phyloP scores from a whole-genome alignment of 2,113 vertebrate species.

The Syngnathoides biaculeatus region DNA sequence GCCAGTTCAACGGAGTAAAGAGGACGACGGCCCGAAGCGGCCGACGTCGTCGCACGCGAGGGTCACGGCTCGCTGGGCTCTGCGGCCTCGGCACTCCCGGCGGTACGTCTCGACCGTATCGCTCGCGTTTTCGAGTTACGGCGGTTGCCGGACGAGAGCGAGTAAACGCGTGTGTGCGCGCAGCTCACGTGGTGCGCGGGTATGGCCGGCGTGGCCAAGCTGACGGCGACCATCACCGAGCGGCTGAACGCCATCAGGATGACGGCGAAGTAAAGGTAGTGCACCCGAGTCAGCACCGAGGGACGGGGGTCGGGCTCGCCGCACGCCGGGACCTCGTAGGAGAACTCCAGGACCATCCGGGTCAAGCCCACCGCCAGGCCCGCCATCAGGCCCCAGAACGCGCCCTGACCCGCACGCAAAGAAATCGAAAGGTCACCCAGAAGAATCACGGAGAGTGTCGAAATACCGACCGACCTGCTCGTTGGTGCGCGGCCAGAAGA shows the following conservation, averaged over 20 bases:
- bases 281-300: constrained; percentile 78
- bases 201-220: constrained; percentile 80
- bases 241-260: constrained; percentile 79
- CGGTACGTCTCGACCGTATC: too few relatives aligned
- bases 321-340: constrained; percentile 75
- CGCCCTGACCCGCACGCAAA: constrained; percentile 73
- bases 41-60: too few relatives aligned
- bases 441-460: too few relatives aligned
- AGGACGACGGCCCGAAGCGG: too few relatives aligned
- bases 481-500: constrained; percentile 90
- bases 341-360: constrained; percentile 87
- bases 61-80: too few relatives aligned
- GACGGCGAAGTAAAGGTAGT: constrained; percentile 93
- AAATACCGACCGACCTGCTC: constrained; percentile 76
- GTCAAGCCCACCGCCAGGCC: constrained; percentile 78
- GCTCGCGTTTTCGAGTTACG: too few relatives aligned
- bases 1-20: too few relatives aligned
- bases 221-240: constrained; percentile 71
- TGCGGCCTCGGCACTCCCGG: too few relatives aligned
- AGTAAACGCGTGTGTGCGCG: neutral
- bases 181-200: constrained; percentile 79
- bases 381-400: constrained; percentile 90
- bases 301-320: constrained; percentile 84
- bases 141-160: neutral
- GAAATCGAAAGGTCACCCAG: too few relatives aligned